Evolutionary conservation across 2,797 vertebrate species (phyloP), one percentile per base, ranked within the genome.

Genomic region (Antennarius maculatus): DNA sequence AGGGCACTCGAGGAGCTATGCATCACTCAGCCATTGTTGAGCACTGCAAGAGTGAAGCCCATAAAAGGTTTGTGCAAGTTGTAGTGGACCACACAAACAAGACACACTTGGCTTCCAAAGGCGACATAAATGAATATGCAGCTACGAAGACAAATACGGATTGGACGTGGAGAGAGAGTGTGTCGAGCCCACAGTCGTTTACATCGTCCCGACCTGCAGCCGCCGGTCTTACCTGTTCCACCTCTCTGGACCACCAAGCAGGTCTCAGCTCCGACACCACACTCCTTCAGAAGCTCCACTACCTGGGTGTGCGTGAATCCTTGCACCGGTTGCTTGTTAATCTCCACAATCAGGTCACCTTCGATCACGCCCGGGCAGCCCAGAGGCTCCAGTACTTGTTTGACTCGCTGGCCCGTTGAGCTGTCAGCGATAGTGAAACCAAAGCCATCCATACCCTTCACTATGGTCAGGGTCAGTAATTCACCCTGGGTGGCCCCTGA

Each of bases 231-330:
- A 99, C 97, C 97, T 88, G 88, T 56, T 89, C 95, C 96, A 69
- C 96, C 96, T 92, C 97, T 96, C 90, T 98, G 97, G 69, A 99
- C 95, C 90, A 97, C 92, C 94, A 99, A 91, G 85, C 93, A 94
- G 80, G 96, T 95, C 90, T 98, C 96, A 1, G 92, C 92, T 87
- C 97, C 97, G 71, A 98, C 90, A 11, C 94, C 92, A 77, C 96
- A 97, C 89, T 99, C 97, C 92, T 99, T 99, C 61, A 99, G 95
- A 85, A 97, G 95, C 91, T 99, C 97, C 94, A 99, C 97, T 90
- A 99, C 97, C 94, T 98, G 96, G 34, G 94, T 92, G 95, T 99
- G 97, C 74, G 93, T 94, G 91, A 97, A 91, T 79, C 94, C 95
- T 84, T 96, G 95, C 80, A 96, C 97, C 49, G 93, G 93, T 85